A percentile compares a stretch with the other conserved stretches of the same genome.
Evolutionary conservation across 2,113 vertebrate genomes (phyloP).

Genomic region (Helogale parvula): DNA sequence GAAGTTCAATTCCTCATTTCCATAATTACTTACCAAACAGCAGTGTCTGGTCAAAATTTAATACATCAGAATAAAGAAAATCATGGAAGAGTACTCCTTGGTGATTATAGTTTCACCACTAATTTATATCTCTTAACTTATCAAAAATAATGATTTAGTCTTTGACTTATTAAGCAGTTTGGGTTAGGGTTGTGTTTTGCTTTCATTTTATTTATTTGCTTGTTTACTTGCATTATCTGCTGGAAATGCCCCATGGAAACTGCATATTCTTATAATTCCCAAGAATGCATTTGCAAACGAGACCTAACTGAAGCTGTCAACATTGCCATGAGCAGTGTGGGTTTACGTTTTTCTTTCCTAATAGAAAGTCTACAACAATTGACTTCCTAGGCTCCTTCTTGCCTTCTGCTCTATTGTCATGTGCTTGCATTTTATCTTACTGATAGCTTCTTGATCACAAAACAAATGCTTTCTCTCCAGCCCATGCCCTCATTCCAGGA

Average conservation of each 20-base stretch:
- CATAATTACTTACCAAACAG: background rate
- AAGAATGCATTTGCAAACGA: background rate
- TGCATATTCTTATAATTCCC: background rate
- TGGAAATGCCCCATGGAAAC: background rate
- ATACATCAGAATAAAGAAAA: background rate
- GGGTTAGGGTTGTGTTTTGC: too few species aligned
- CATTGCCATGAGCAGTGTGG: fast-evolving
- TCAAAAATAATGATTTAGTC: background rate
- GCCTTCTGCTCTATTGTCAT: background rate
- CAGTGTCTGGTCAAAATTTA: background rate
- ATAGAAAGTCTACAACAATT: background rate
- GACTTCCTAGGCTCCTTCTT: too few species aligned
- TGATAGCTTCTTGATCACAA: background rate
- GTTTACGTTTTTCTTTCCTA: background rate
- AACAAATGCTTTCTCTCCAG: background rate
- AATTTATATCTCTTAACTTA: background rate
- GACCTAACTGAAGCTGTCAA: background rate
- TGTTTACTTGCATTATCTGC: background rate
- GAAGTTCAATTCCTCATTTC: background rate
- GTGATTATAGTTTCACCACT: background rate
- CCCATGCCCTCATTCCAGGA: background rate
- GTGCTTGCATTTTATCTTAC: background rate
- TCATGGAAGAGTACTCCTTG: background rate
- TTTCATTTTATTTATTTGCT: background rate
- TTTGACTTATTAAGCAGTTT: too few species aligned